phyloP scores from a whole-genome alignment of 1,140 invertebrate species.

The Drosophila varians region DNA sequence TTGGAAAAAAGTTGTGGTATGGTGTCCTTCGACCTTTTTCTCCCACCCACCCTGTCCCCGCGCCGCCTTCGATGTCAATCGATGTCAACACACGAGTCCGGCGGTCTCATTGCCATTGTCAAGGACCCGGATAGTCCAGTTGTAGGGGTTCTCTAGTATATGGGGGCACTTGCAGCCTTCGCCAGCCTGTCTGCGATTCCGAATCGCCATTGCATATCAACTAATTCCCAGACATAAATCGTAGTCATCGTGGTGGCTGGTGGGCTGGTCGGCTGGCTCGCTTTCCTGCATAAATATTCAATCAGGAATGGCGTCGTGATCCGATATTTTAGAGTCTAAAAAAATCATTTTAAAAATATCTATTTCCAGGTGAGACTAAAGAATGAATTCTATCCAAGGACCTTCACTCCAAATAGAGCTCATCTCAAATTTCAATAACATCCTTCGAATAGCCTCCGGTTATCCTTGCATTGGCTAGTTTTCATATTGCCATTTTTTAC shows the following conservation, averaged over 20 bases:
- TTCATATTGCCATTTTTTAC: constrained; percentile 27
- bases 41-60: background rate
- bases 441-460: constrained; percentile 16
- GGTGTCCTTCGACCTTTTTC: constrained; percentile 13
- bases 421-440: constrained; percentile 42
- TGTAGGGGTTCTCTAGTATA: background rate
- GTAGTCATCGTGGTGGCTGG: background rate
- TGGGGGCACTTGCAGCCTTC: constrained; percentile 6
- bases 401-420: no score
- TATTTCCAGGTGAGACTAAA: background rate
- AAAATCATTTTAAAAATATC: background rate
- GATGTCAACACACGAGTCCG: constrained; percentile 67
- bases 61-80: constrained; percentile 62
- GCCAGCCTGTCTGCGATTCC: constrained; percentile 43
- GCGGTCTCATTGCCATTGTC: constrained; percentile 62
- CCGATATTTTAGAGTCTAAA: background rate
- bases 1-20: constrained; percentile 17
- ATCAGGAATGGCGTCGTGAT: constrained; percentile 13
- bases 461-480: constrained; percentile 16
- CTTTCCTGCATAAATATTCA: constrained; percentile 33
- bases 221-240: constrained; percentile 55
- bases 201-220: constrained; percentile 56
- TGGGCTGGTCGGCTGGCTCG: background rate
- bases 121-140: constrained; percentile 49
- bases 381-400: no score